Evolutionary conservation across 1,140 invertebrate species (phyloP), one percentile per base, ranked within the genome.

Genomic region (Brachionus angularis): DNA sequence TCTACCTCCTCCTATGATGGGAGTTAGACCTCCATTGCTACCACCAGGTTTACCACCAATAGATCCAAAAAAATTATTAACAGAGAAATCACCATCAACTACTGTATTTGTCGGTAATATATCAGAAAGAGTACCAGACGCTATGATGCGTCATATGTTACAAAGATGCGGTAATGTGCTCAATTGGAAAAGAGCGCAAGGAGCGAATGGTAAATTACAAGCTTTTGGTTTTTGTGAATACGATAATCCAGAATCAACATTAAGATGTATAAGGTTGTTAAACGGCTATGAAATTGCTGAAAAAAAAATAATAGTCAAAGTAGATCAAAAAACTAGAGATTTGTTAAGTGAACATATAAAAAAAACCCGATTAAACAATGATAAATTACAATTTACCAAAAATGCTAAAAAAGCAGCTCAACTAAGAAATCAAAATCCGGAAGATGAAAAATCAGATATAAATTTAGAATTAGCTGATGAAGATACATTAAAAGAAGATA

Each of bases 71-170:
- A 25, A 29, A 42, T 39, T 16, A 23, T 70, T 36, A 29, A 36
- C 14, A 27, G 67, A 70, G 12, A 50, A 50, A 18, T 16, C 36
- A 10, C 47, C 44, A 18, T 42, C 71, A 0, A 93, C 97, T 14
- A 97, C 94, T 16, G 94, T 98, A 0, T 98, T 98, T 83, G 91
- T 97, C 49, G 95, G 96, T 23, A 98, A 98, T 82, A 98, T 99
- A 71, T 91, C 91, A 77, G 92, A 96, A 75, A 87, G 89, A 76
- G 93, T 93, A 46, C 91, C 93, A 0, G 94, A 99, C 81, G 86
- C 89, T 8, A 91, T 98, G 89, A 89, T 98, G 8, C 85, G 93
- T 74, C 89, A 92, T 76, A 89, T 98, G 76, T 83, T 98, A 50
- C 88, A 84, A 83, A 79, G 81, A 75, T 86, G 94, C 85, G 96